Evolutionary conservation across 64 coral and sea anemone genomes (phyloP), one percentile per base, ranked within the genome.

Genomic region (Dendrophyllia cribrosa): DNA sequence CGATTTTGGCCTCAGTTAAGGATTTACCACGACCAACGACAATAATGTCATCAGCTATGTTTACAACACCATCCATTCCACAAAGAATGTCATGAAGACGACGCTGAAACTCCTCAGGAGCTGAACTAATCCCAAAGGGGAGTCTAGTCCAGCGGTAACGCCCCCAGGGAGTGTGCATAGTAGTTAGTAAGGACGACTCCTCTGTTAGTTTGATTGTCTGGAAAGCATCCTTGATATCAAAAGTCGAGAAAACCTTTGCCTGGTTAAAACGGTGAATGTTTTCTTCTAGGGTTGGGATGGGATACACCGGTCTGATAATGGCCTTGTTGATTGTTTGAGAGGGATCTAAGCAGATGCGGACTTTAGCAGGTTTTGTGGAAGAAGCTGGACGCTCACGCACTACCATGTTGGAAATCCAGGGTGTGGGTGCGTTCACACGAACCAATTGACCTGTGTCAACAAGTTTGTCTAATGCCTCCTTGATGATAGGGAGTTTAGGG

Each of bases 21-120:
- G 56, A 19, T 75, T 62, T 13, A 79, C 82, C 83, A 25, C 81
- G 81, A 62, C 73, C 83, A 5, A 86, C 46, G 11, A 78, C 74
- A 47, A 93, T 87, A 7, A 78, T 78, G 64, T 87, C 91, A 34
- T 79, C 59, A n/a, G n/a, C n/a, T n/a, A n/a, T n/a, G n/a, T n/a
- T n/a, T n/a, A n/a, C n/a, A n/a, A n/a, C n/a, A n/a, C n/a, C n/a
- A n/a, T n/a, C n/a, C n/a, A n/a, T n/a, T n/a, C n/a, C n/a, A n/a
- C n/a, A n/a, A n/a, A n/a, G 70, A 69, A 66, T 34, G 49, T 82
- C 88, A 59, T 90, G 74, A 14, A 83, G 49, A 13, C 75, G 75
- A 7, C n/a, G 59, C 53, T 82, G 77, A 58, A 91, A 91, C 65
- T 91, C 77, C 22, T 91, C 69, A 25, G 89, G 79, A 6, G 67